Evolutionary conservation across 1,140 invertebrate species (phyloP).

Genomic region (Lamellibrachia luymesi): DNA sequence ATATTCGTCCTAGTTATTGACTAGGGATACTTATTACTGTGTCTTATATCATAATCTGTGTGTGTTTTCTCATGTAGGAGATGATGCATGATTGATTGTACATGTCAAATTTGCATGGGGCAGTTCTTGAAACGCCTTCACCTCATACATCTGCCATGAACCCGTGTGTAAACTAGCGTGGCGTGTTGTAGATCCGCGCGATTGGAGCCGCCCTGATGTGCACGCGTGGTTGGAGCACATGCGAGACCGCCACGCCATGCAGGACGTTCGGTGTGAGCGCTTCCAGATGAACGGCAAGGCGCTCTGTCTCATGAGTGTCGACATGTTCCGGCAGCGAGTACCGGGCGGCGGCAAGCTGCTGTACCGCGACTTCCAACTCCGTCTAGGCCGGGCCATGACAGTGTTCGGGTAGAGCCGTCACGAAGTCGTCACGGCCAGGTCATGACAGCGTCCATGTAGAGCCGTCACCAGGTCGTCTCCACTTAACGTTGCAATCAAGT

Average conservation of each 20-base stretch:
- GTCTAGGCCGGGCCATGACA: conserved; percentile 14
- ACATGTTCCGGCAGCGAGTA: conserved; percentile 72
- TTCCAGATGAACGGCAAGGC: conserved; percentile 79
- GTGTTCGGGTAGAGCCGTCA: not conserved
- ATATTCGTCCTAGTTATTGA: too few species aligned
- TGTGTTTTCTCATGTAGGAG: too few species aligned
- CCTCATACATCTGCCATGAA: not conserved
- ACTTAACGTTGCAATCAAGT: too few species aligned
- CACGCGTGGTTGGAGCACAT: conserved; percentile 64
- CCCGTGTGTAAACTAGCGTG: not conserved
- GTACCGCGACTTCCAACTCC: conserved; percentile 55
- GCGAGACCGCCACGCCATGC: conserved; percentile 56
- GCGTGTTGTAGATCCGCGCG: conserved; percentile 64
- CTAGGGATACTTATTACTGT: too few species aligned
- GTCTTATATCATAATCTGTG: too few species aligned
- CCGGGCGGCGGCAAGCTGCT: conserved; percentile 69
- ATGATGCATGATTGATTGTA: too few species aligned
- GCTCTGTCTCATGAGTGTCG: conserved; percentile 71
- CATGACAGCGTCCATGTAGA: not conserved
- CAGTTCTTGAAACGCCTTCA: not conserved
- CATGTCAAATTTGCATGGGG: too few species aligned
- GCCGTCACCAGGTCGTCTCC: too few species aligned
- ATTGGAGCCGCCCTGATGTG: conserved; percentile 69
- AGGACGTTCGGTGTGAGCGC: conserved; percentile 61
- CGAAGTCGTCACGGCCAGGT: too few species aligned